These are phyloP conservation scores for Leucophora obtusa DNA, from an alignment of 2,888 invertebrate species.

Conservation along the genomic window DNA sequence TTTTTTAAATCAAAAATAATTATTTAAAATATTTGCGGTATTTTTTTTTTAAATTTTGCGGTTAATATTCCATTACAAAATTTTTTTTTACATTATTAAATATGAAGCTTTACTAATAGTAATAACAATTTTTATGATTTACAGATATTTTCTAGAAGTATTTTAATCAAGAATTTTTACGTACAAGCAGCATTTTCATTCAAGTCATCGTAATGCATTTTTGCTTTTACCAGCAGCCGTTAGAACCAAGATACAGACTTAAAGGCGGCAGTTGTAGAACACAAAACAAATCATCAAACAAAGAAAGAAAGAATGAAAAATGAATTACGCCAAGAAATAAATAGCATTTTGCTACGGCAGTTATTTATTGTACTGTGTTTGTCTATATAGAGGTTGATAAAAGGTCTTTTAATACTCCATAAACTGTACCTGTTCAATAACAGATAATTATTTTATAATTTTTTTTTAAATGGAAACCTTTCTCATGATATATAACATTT, in stretches of 20 bases:
- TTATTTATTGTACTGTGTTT: neutral
- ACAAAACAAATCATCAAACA: neutral
- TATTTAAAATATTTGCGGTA: neutral
- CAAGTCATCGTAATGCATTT: neutral
- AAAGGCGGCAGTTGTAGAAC: neutral
- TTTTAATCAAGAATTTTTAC: neutral
- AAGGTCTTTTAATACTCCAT: neutral
- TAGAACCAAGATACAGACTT: neutral
- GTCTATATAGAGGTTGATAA: neutral
- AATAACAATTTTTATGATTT: neutral
- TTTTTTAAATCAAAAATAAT: neutral
- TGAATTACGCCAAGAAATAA: neutral
- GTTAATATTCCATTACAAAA: neutral
- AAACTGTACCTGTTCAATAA: neutral
- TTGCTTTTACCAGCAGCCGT: neutral
- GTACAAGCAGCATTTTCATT: neutral
- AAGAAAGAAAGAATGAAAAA: neutral
- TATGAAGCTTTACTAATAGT: neutral
- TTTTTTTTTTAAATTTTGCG: neutral
- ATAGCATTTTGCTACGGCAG: neutral
- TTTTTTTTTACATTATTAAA: neutral
- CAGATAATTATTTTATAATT: neutral
- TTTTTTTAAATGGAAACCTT: neutral
- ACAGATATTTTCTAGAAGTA: neutral
- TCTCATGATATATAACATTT: neutral